Evolutionary conservation across 2,113 vertebrate species (phyloP).

Genomic region (Caloenas nicobarica): DNA sequence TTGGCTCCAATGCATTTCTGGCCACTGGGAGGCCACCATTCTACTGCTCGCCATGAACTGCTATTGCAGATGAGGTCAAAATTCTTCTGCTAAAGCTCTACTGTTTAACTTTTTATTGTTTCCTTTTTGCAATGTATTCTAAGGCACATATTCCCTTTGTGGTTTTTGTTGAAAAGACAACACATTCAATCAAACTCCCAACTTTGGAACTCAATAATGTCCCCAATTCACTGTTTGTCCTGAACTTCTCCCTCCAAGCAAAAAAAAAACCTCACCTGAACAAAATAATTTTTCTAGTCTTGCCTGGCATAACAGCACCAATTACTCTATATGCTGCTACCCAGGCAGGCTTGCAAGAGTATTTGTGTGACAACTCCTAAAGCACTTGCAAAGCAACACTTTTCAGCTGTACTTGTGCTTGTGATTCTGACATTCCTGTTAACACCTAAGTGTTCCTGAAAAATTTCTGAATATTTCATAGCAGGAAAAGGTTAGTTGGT

Average conservation of each 20-base stretch:
- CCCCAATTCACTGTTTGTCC: background rate
- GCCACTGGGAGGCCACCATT: background rate
- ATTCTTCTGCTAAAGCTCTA: background rate
- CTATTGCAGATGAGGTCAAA: background rate
- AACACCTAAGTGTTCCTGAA: background rate
- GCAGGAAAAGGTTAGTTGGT: background rate
- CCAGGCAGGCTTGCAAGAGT: background rate
- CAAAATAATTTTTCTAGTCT: background rate
- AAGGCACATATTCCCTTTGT: background rate
- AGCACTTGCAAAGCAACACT: background rate
- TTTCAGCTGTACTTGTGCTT: background rate
- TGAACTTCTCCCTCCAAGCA: background rate
- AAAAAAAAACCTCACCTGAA: background rate
- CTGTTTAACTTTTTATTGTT: background rate
- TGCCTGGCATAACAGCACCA: background rate
- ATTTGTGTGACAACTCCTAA: background rate
- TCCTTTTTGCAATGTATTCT: background rate
- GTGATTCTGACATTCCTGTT: background rate
- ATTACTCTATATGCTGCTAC: background rate
- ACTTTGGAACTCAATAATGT: background rate
- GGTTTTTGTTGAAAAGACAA: background rate
- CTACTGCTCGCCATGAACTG: background rate
- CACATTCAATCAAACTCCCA: background rate
- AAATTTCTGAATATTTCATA: background rate
- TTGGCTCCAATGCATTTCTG: background rate